Evolutionary conservation across 2,888 invertebrate genomes (phyloP), one percentile per base, ranked within the genome.

Genomic region (Tachystola acroxantha): DNA sequence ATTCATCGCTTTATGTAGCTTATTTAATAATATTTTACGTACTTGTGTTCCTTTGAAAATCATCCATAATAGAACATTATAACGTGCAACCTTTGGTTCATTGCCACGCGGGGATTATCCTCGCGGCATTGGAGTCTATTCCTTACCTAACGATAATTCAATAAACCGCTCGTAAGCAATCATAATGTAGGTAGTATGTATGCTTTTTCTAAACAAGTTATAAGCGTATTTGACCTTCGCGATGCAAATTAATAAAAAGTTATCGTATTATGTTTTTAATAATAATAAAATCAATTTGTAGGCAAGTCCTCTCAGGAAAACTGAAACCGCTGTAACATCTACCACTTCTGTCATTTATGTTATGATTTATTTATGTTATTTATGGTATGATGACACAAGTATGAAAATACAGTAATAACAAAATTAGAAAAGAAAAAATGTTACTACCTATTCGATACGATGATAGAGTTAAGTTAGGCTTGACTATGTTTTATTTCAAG

Each of bases 1-100:
- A 72, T 70, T 68, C 63, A 69, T 67, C 65, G 60, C 58, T 56
- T 57, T 58, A 52, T 49, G n/a, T n/a, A 61, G 43, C 50, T 47
- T 45, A 50, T 47, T n/a, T n/a, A n/a, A 38, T 36, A 48, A 40
- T 39, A 43, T 34, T 35, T 35, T 32, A 32, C 32, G 29, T 20
- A 32, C 32, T 27, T 20, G 38, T 48, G 40, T 48, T 48, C 44
- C 45, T 48, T 43, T 46, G 43, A 49, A 51, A 45, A 46, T 41
- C 39, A 43, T 48, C 37, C 42, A 42, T 47, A 40, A 33, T 33
- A 29, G 32, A 42, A 41, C 34, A 33, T 34, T 41, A 43, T 47
- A 46, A 46, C 40, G 45, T 24, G 44, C 51, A 63, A 57, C 60
- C 64, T 66, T 61, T 56, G 48, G 43, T 43, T 62, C 60, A 62